phyloP scores from a whole-genome alignment of 2,797 vertebrate genomes.

The Halcyon badia region DNA sequence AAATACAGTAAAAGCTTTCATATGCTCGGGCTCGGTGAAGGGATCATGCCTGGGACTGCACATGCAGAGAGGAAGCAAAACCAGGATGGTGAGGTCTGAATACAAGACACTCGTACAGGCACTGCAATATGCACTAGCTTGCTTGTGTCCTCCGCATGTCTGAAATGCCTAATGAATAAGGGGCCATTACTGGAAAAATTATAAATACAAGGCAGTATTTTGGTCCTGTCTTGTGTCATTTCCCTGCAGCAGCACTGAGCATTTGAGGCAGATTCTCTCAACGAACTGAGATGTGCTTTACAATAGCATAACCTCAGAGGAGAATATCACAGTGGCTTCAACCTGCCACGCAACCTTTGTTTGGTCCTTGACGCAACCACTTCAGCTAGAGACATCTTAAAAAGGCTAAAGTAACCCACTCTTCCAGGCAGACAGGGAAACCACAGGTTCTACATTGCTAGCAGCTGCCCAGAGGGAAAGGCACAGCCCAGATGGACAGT shows the following conservation, averaged over 20 bases:
- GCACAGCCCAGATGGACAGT: neutral
- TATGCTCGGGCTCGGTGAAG: neutral
- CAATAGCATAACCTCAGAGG: neutral
- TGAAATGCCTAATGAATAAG: neutral
- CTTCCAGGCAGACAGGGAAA: conserved; percentile 26
- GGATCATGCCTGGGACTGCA: neutral
- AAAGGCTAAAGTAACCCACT: conserved; percentile 7
- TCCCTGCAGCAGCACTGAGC: neutral
- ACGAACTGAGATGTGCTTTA: neutral
- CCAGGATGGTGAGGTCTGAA: neutral
- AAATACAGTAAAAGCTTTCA: neutral
- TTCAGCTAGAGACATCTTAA: neutral
- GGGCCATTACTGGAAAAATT: neutral
- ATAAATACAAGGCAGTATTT: neutral
- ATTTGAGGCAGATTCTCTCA: neutral
- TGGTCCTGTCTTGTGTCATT: neutral
- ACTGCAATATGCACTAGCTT: neutral
- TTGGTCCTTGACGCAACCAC: neutral
- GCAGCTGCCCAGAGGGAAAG: neutral
- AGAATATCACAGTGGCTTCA: neutral
- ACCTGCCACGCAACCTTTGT: accelerated
- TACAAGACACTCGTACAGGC: neutral
- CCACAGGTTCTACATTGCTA: neutral
- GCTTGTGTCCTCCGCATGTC: neutral
- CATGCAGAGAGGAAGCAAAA: neutral